These are phyloP conservation scores for Euzophera pinguis DNA, from an alignment of 2,888 invertebrate species.

Conservation along the genomic window DNA sequence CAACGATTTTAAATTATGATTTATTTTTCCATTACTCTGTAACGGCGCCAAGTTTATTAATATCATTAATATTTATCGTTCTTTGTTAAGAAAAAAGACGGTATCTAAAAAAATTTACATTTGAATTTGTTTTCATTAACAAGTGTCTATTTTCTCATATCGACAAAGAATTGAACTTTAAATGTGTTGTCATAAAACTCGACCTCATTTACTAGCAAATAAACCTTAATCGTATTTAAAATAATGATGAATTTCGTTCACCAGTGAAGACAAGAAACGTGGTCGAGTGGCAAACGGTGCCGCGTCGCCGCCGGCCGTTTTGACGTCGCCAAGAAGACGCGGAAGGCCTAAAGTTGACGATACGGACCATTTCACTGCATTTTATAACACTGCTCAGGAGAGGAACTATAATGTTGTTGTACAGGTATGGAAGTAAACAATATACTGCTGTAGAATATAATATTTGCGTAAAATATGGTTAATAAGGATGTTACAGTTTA, in stretches of 20 bases:
- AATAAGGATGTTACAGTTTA: no score
- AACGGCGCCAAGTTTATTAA: no score
- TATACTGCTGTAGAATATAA: neutral
- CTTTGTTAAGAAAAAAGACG: no score
- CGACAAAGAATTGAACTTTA: neutral
- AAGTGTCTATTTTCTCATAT: neutral
- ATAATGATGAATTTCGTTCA: neutral
- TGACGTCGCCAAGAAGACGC: constrained; percentile 36
- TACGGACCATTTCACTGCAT: constrained; percentile 60
- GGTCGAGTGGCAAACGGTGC: constrained; percentile 48
- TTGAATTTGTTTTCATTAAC: no score
- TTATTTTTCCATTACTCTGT: no score
- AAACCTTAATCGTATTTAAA: no score
- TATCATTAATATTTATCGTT: no score
- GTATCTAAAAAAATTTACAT: no score
- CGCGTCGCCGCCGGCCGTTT: constrained; percentile 31
- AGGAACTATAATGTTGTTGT: constrained; percentile 55
- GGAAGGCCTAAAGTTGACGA: constrained; percentile 46
- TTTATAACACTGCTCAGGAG: constrained; percentile 51
- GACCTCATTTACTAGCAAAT: no score
- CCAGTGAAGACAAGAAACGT: constrained; percentile 40
- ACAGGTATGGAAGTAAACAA: constrained; percentile 42
- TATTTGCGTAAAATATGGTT: no score
- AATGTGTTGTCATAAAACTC: constrained; percentile 18
- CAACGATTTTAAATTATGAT: no score